A percentile compares a stretch with the other conserved stretches of the same genome.
Conservation (phyloP, 2,113 vertebrate species). For the Aix galericulata region DNA sequence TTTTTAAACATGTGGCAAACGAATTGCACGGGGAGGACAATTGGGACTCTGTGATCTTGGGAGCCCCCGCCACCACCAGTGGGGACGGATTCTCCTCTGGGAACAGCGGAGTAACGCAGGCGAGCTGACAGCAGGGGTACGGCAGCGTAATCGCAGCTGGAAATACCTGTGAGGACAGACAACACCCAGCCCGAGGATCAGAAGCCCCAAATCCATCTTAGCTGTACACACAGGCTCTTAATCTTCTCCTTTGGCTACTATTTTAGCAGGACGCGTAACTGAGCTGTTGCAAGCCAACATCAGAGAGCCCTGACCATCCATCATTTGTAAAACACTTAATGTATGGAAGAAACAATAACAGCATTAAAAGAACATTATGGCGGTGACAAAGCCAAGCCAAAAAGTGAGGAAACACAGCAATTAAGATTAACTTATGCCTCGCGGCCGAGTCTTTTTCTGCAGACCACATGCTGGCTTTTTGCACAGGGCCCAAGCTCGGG, state of each 20-base stretch:
- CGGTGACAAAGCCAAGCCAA: slow-evolving; percentile 43
- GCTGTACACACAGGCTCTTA: neutral
- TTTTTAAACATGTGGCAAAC: slow-evolving; percentile 59
- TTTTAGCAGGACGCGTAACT: neutral
- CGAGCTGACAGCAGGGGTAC: neutral
- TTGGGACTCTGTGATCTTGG: slow-evolving; percentile 45
- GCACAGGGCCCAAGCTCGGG: neutral
- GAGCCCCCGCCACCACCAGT: slow-evolving; percentile 10
- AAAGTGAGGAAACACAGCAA: slow-evolving; percentile 21
- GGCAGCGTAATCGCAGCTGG: neutral
- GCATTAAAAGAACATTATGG: slow-evolving; percentile 49
- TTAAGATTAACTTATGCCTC: slow-evolving; percentile 39
- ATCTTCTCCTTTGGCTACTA: neutral
- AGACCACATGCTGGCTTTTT: slow-evolving; percentile 33
- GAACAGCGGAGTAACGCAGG: neutral
- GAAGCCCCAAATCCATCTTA: slow-evolving; percentile 11
- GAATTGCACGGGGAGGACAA: slow-evolving; percentile 31
- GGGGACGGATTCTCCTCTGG: slow-evolving; percentile 6
- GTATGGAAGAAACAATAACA: slow-evolving; percentile 31
- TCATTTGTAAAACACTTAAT: slow-evolving; percentile 12
- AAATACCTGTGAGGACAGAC: neutral
- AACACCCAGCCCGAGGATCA: neutral
- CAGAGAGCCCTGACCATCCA: slow-evolving; percentile 32
- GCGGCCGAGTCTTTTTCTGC: neutral
- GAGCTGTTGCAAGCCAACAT: slow-evolving; percentile 40